Evolutionary conservation across 64 coral and sea anemone genomes (phyloP), one percentile per base, ranked within the genome.

Genomic region (Trachythela sp.): DNA sequence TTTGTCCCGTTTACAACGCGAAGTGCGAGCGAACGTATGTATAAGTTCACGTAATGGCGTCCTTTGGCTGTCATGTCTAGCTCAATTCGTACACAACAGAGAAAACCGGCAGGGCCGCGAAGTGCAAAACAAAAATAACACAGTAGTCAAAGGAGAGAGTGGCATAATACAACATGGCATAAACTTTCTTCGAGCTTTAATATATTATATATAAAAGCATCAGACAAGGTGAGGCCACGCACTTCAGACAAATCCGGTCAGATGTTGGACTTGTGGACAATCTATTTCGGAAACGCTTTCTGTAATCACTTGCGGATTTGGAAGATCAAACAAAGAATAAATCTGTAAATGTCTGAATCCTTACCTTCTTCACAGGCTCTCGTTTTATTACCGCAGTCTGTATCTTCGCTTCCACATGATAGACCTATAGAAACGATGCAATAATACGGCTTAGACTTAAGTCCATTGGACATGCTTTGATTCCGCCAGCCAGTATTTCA

Each of bases 191-290:
- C 42, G 42, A 4, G 42, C 42, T 45, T 11, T 45, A 11, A 6
- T 11, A 45, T 11, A 45, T 11, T 45, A 45, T 45, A 45, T 11
- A 45, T 45, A 45, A 45, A 64, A 64, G 24, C 24, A 27, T n/a
- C 24, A 64, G 56, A 27, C 56, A 27, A 64, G 56, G 56, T 27
- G 5, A 27, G 56, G 42, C 42, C 42, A 45, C 11, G 11, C 31
- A 34, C 75, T 39, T 80, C 75, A 80, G 75, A 80, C 75, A 35
- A 80, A 80, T 80, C 75, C 75, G 56, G 56, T 64, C 42, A 18
- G 26, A 64, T 64, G 15, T 64, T 64, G 56, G 56, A 10, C 56
- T 6, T 64, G 56, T 64, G 30, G 35, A 80, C 10, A 37, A 39
- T 80, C 31, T 39, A 80, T 38, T 80, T 80, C 75, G 75, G 75